phyloP scores from a whole-genome alignment of 1,140 invertebrate genomes.

The Bombus superbus region DNA sequence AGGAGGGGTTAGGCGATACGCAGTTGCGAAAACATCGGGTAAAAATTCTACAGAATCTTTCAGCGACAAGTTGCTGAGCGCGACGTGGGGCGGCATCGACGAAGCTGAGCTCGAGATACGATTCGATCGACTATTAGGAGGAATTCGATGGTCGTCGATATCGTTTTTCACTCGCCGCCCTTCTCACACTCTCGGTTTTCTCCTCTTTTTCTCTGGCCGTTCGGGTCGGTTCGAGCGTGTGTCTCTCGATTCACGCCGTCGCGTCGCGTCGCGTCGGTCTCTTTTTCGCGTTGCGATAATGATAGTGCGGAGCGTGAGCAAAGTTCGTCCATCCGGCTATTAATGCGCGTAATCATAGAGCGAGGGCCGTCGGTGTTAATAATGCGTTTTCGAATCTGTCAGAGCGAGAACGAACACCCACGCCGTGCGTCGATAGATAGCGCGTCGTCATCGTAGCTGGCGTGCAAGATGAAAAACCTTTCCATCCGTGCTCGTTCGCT shows the following conservation, averaged over 20 bases:
- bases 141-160: neutral
- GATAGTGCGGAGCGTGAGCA: constrained; percentile 77
- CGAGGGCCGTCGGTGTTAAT: constrained; percentile 80
- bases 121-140: neutral
- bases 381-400: constrained; percentile 80
- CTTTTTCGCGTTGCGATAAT: constrained; percentile 72
- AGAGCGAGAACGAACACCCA: constrained; percentile 74
- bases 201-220: neutral
- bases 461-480: constrained; percentile 6
- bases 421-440: constrained; percentile 65
- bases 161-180: neutral
- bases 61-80: accelerated
- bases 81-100: accelerated
- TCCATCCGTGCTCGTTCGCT: neutral
- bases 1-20: too few species aligned
- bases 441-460: constrained; percentile 62
- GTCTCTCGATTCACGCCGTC: constrained; percentile 7
- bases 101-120: neutral
- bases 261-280: constrained; percentile 34
- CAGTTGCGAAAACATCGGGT: too few species aligned
- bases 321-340: constrained; percentile 78
- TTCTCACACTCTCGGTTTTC: too few species aligned
- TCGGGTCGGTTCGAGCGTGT: neutral
- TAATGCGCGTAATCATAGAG: constrained; percentile 82
- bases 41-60: too few species aligned